Evolutionary conservation across 2,113 vertebrate genomes (phyloP), one percentile per base, ranked within the genome.

Genomic region (Morone saxatilis): DNA sequence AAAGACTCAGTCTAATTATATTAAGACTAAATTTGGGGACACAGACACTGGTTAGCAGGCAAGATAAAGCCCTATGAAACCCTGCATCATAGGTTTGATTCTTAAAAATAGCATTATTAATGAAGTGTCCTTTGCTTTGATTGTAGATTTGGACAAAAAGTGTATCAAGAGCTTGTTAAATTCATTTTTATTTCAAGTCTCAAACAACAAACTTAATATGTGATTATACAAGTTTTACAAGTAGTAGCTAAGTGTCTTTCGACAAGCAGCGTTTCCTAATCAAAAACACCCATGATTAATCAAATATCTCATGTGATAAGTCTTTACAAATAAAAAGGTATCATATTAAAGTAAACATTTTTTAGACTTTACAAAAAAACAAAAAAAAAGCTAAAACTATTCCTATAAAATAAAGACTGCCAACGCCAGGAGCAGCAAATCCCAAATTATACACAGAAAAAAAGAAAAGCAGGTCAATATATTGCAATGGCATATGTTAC

Each of bases 151-250:
- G 31, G 31, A 31, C 6, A 1, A 57, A 0, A 74, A 0, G 43
- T 36, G 8, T 4, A 3, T 53, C 6, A 77, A 9, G 9, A 61
- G 38, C 53, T 80, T 84, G 63, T 63, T 65, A 71, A 65, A 83
- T 74, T 43, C 0, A 4, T 22, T 70, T 91, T 92, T 86, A 90
- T 87, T 93, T 76, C 48, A 88, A 88, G 72, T 85, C 45, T 81
- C 60, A 79, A 88, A 83, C 57, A 48, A 53, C 19, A 47, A 83
- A 87, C 59, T 67, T 53, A 86, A 68, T 22, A 82, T 69, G 20
- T 76, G 82, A 57, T 78, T 61, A 72, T 75, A 85, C 79, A 78
- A 76, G 47, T 76, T 89, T 57, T 80, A 90, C 78, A 89, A 80
- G 74, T 67, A 75, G 53, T 40, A 62, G 16, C 63, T 20, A 50